A percentile compares a stretch with the other conserved stretches of the same genome.
These are phyloP conservation scores for Lagria hirta DNA, from an alignment of 2,888 invertebrate genomes.

Conservation along the genomic window DNA sequence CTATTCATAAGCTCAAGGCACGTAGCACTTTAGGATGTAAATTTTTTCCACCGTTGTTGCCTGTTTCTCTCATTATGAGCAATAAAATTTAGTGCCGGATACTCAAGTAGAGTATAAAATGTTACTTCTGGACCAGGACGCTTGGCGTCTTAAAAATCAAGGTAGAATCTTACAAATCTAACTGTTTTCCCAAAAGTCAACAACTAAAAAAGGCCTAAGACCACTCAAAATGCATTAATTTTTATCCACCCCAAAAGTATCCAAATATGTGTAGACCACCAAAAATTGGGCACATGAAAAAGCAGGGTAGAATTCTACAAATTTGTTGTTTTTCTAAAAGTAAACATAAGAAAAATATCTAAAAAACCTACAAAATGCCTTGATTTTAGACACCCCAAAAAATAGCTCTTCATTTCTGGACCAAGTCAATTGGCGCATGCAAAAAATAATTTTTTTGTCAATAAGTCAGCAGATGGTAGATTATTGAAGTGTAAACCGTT, in stretches of 20 bases:
- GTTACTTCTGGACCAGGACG: conserved; percentile 7
- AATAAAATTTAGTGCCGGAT: too few relatives aligned
- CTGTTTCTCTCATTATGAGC: too few relatives aligned
- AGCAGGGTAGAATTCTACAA: conserved; percentile 7
- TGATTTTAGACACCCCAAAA: conserved; percentile 4
- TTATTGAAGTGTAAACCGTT: too few relatives aligned
- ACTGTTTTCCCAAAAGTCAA: conserved; percentile 7
- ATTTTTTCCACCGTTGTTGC: too few relatives aligned
- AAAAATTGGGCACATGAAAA: conserved; percentile 9
- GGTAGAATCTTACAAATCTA: conserved; percentile 4
- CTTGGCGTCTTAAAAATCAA: conserved; percentile 8
- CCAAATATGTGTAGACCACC: conserved; percentile 11
- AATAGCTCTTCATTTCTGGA: conserved; percentile 5
- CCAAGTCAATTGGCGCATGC: conserved; percentile 6
- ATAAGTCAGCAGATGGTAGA: too few relatives aligned
- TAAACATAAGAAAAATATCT: conserved; percentile 6
- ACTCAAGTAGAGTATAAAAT: too few relatives aligned
- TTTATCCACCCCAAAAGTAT: conserved; percentile 8
- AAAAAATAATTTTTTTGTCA: too few relatives aligned
- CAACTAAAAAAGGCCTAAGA: conserved; percentile 7
- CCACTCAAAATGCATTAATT: conserved; percentile 6
- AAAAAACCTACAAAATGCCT: conserved; percentile 9
- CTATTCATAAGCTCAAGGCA: too few relatives aligned
- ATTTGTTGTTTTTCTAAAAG: conserved; percentile 5
- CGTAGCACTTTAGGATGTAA: too few relatives aligned